These are phyloP conservation scores for Garra rufa DNA, from an alignment of 2,113 vertebrate genomes.

Conservation along the genomic window DNA sequence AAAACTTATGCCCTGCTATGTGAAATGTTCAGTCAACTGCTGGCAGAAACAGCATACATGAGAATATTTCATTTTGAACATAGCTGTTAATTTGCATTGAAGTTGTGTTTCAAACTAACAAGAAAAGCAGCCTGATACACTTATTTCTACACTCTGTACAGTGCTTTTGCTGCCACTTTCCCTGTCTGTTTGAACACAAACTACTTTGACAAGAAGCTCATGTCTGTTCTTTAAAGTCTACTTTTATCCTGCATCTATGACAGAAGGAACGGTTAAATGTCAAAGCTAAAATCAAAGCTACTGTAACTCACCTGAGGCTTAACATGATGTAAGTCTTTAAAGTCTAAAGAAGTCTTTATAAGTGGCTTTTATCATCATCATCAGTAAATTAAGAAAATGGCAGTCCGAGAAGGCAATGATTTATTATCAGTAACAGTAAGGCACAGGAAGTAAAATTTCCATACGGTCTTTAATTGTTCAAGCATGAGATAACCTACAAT, in stretches of 20 bases:
- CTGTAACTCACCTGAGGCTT: background rate
- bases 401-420: background rate
- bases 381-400: background rate
- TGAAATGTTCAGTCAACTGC: background rate
- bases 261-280: background rate
- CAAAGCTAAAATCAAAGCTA: background rate
- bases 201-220: background rate
- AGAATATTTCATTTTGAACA: background rate
- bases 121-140: background rate
- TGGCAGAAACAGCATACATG: background rate
- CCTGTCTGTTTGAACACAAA: conserved; percentile 7
- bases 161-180: background rate
- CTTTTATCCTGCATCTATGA: background rate
- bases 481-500: background rate
- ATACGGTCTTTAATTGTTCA: background rate
- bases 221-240: background rate
- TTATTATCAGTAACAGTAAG: background rate
- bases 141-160: background rate
- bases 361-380: background rate
- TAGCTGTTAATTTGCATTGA: background rate
- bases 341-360: no score
- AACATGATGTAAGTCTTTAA: background rate
- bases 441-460: background rate
- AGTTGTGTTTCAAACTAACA: background rate
- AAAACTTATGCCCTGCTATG: background rate